Evolutionary conservation across 1,140 invertebrate species (phyloP).

Genomic region (Drosophila sproati): DNA sequence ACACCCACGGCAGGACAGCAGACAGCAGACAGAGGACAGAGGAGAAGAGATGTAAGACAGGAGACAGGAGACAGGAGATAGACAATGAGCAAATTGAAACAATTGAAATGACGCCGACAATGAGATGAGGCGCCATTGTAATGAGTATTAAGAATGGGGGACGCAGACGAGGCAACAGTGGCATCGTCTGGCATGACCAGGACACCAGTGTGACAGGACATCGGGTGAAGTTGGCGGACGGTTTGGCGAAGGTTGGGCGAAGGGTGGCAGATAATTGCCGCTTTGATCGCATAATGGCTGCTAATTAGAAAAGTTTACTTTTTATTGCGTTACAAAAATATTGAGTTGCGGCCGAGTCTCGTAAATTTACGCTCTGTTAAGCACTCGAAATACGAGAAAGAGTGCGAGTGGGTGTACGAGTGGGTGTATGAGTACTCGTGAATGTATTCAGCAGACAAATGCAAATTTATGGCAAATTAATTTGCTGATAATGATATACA

Average conservation of each 20-base stretch:
- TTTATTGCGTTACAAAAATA: constrained; percentile 67
- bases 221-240: too few relatives aligned
- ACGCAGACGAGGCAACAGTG: not conserved
- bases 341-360: constrained; percentile 28
- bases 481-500: constrained; percentile 57
- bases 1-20: too few relatives aligned
- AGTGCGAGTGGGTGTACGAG: not conserved
- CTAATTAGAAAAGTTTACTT: constrained; percentile 81
- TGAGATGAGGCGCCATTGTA: not conserved
- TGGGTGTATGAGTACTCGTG: constrained; percentile 14
- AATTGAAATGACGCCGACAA: constrained; percentile 16
- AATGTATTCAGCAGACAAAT: constrained; percentile 41
- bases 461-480: constrained; percentile 76
- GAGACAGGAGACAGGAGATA: not conserved
- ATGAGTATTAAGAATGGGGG: not conserved
- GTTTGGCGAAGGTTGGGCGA: too few relatives aligned
- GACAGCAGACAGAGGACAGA: not conserved
- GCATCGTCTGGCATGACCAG: too few relatives aligned
- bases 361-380: constrained; percentile 21
- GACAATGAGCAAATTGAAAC: constrained; percentile 42
- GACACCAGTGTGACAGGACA: too few relatives aligned
- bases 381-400: not conserved
- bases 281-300: constrained; percentile 74
- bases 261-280: constrained; percentile 65
- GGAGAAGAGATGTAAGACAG: not conserved